Base-by-base conservation (phyloP, 1,140 invertebrate species). In the Tetramorium simillimum region DNA sequence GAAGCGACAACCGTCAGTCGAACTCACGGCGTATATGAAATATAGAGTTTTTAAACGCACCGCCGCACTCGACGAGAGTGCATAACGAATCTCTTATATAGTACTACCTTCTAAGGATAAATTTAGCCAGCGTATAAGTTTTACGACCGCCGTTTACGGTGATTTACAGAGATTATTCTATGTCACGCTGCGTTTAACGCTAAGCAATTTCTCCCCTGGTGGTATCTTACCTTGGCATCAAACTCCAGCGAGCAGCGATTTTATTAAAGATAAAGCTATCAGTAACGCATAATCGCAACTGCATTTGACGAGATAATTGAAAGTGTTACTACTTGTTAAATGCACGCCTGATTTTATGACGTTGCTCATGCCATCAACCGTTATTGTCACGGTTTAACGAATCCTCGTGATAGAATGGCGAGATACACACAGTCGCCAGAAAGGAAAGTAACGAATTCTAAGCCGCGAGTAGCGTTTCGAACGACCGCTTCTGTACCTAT, bases 391-490 rank as follows among this genome's bases (percentile, higher is more conserved):
- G 75, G 86, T 88, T 91, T 86, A 90, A 90, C 87, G 88, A 70
- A 91, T 78, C 70, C 72, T 76, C 69, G 37, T 72, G 73, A 67
- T 65, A 70, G 46, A 43, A 88, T 49, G 69, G 43, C 56, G 63
- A 75, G 76, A 86, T 80, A 63, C 56, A 63, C 56, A 88, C 63
- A 24, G n/a, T 37, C 75, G 62, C 49, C 58, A 58, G 21, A 73
- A 51, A 88, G 46, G 56, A 86, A 78, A 81, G 75, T 86, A 91
- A 88, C 86, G 77, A 90, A 89, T 90, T 90, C 76, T 90, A 84
- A 89, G 73, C 53, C 67, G 58, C 53, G 78, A 89, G 73, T 85
- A 56, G 60, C 60, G 78, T 87, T 46, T 72, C 86, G 46, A 63
- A 65, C 49, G 53, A 28, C 7, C 43, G 53, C 62, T 53, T 65